Conservation (phyloP, 1,140 invertebrate genomes). For the Sweltsa coloradensis region DNA sequence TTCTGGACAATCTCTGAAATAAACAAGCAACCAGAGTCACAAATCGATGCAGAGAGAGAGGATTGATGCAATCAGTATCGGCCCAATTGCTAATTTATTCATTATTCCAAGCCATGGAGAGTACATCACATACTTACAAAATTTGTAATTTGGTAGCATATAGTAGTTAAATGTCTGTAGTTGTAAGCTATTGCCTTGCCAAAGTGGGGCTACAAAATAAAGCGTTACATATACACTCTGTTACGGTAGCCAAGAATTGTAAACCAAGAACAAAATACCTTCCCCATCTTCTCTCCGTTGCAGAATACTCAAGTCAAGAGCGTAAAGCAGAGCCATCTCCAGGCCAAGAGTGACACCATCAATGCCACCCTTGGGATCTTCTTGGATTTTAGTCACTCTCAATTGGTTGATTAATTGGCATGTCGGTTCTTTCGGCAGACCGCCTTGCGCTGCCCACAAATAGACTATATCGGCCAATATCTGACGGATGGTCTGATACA, state of each 20-base stretch:
- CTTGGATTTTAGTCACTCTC: constrained; percentile 26
- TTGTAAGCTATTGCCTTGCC: too few relatives aligned
- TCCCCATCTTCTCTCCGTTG: constrained; percentile 46
- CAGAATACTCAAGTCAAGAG: constrained; percentile 70
- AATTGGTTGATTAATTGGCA: constrained; percentile 33
- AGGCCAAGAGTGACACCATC: constrained; percentile 66
- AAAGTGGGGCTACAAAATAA: too few relatives aligned
- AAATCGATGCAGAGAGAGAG: constrained; percentile 6
- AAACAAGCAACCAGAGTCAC: constrained; percentile 3
- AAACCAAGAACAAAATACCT: constrained; percentile 23
- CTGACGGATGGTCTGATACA: constrained; percentile 66
- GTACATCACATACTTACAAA: too few relatives aligned
- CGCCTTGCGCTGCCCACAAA: constrained; percentile 72
- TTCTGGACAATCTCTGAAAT: constrained; percentile 47
- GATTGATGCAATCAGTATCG: background rate
- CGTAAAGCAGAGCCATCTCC: constrained; percentile 71
- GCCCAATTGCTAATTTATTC: too few relatives aligned
- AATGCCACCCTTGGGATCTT: constrained; percentile 38
- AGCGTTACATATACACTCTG: too few relatives aligned
- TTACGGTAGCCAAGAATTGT: too few relatives aligned
- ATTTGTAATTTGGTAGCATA: too few relatives aligned
- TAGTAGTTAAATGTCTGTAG: too few relatives aligned
- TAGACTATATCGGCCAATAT: constrained; percentile 77
- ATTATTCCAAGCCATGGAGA: too few relatives aligned
- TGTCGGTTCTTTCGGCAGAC: constrained; percentile 48